Base-by-base conservation (phyloP, 2,113 vertebrate genomes). In the Triplophysa siluroides region DNA sequence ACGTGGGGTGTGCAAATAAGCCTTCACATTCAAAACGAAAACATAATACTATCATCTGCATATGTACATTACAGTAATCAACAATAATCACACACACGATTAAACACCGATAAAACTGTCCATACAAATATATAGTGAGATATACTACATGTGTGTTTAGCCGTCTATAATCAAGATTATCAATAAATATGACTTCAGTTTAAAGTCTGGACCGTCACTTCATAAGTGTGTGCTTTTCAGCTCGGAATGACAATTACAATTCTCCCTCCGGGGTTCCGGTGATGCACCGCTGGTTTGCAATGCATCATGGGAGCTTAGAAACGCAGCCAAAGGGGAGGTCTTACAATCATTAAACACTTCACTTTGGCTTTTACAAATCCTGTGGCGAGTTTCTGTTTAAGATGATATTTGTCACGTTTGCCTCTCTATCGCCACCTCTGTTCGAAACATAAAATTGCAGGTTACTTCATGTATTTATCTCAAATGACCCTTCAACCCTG, bases 1-100 rank as follows among this genome's bases (percentile, higher is more conserved):
- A 50, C 14, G 47, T 50, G 91, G 91, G 87, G 87, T 92, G 93
- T 93, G 92, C 91, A 94, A 92, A 92, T 88, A 88, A 93, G 89
- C 90, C 86, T 81, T 90, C 82, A 85, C 74, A 63, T 88, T 91
- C 86, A 88, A 90, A 85, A 90, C 79, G 70, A 29, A 29, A 86
- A 87, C 78, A 84, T 6, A 24, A 54, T 88, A 75, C 90, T 87
- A 89, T 85, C 60, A 83, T 91, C 88, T 91, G 89, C 78, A 87
- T 90, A 87, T 90, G 75, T 89, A 91, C 89, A 93, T 84, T 85
- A 91, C 74, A 80, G 81, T 88, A 83, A 87, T 87, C 85, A 86
- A 91, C 84, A 90, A 41, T 41, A 76, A 88, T 85, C 89, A 90
- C 89, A 90, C 89, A 90, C 72, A 82, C 81, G 43, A 70, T 70